Percentiles rank a stretch among this genome's conserved stretches.
phyloP scores from a whole-genome alignment of 2,888 invertebrate genomes.

The Drosophila buzzatii region DNA sequence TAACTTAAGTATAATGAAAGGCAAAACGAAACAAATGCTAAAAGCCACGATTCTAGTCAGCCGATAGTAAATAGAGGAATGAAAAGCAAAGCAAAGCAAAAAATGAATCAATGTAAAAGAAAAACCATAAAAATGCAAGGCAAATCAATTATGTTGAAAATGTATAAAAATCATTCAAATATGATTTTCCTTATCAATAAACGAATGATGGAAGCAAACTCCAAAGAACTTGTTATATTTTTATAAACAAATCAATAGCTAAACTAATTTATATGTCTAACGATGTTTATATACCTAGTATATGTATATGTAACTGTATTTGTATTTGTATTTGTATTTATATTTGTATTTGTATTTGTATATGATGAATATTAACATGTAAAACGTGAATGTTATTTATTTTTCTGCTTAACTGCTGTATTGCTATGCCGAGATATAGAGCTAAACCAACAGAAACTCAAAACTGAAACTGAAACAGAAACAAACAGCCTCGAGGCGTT shows the following conservation, averaged over 20 bases:
- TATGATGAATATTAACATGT: conserved; percentile 40
- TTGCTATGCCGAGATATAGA: conserved; percentile 53
- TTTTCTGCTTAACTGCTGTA: conserved; percentile 54
- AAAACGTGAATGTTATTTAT: conserved; percentile 62
- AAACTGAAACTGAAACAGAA: not conserved
- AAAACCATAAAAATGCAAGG: conserved; percentile 25
- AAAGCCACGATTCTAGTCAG: conserved; percentile 45
- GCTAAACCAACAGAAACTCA: conserved; percentile 41
- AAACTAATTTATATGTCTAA: conserved; percentile 58
- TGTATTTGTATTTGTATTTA: conserved; percentile 29
- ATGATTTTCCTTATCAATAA: conserved; percentile 64
- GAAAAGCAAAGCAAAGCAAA: conserved; percentile 1
- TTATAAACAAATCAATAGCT: conserved; percentile 63
- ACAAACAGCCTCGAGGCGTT: conserved; percentile 46
- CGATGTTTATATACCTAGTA: conserved; percentile 44
- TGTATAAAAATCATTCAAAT: conserved; percentile 54
- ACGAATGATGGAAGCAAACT: conserved; percentile 46
- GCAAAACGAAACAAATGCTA: conserved; percentile 26
- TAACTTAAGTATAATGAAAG: conserved; percentile 18
- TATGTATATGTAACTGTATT: conserved; percentile 40
- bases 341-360: conserved; percentile 45
- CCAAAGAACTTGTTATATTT: conserved; percentile 80
- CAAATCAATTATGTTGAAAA: conserved; percentile 40
- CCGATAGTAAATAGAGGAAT: conserved; percentile 5
- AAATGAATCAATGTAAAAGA: not conserved